Base-by-base conservation (phyloP, 1,140 invertebrate species). In the Drosophila takahashii region DNA sequence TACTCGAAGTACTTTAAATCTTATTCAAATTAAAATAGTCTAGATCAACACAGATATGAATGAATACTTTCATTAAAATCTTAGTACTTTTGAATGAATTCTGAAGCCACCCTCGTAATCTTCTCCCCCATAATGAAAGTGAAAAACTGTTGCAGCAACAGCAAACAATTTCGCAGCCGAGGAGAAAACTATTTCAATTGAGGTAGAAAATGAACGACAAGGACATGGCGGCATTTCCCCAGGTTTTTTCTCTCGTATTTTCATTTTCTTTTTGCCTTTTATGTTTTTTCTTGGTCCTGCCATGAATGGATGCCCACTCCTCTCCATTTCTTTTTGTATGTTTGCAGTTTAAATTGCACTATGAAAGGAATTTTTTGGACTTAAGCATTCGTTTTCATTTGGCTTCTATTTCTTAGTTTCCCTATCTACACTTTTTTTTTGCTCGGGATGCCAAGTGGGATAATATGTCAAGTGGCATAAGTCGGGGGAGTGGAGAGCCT, bases 141-240 rank as follows among this genome's bases (percentile, higher is more conserved):
- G 84, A 89, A 87, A 87, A 89, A 89, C 61, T 77, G 84, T 84
- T 79, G 76, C 84, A 71, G 51, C 50, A 45, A 54, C 59, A 41
- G 48, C 47, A 60, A 65, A 57, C 39, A 77, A 45, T 67, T 60
- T 62, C 53, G 53, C 62, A 78, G 65, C 53, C 65, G 56, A 70
- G 73, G 56, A 59, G 77, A 87, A 86, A 89, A 87, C 84, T 87
- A 87, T 87, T 87, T 87, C 84, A 87, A 87, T 87, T 87, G 84
- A 87, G 84, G 84, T 87, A 89, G 77, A 84, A 89, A 89, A 89
- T 79, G 72, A 84, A 80, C 84, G 84, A 77, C 84, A 89, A 87
- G 84, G 84, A 79, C 85, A 87, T 61, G 77, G 58, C 76, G 85
- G 79, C 85, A 84, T 84, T 90, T 74, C 71, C 65, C 76, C 52